Evolutionary conservation across 1,140 invertebrate species (phyloP).

Genomic region (Drosophila lacertosa): DNA sequence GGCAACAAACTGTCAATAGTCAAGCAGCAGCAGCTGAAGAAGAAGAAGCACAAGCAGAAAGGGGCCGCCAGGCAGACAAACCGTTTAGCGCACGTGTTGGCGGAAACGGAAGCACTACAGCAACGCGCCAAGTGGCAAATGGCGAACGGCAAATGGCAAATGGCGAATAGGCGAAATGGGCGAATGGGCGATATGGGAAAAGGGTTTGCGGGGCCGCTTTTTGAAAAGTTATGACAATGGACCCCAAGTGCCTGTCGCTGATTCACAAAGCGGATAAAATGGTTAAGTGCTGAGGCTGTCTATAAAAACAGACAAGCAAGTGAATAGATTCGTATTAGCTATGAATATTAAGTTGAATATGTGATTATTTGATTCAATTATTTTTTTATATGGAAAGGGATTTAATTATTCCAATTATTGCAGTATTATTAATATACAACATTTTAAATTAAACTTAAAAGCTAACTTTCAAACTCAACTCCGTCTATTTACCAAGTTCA

Average conservation of each 20-base stretch:
- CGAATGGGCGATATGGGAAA: slow-evolving; percentile 7
- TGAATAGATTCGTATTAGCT: not conserved
- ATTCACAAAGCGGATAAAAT: slow-evolving; percentile 12
- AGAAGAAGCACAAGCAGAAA: not conserved
- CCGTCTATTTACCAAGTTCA: too few species aligned
- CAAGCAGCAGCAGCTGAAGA: not conserved
- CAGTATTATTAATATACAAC: too few species aligned
- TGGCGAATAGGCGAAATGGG: not conserved
- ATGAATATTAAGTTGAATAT: slow-evolving; percentile 20
- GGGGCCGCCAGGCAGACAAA: slow-evolving; percentile 45
- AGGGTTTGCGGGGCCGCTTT: not conserved
- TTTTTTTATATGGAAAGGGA: too few species aligned
- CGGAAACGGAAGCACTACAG: slow-evolving; percentile 57
- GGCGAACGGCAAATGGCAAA: slow-evolving; percentile 25
- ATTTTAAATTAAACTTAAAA: too few species aligned
- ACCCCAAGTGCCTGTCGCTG: slow-evolving; percentile 12
- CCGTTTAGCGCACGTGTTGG: slow-evolving; percentile 72
- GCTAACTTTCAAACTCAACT: too few species aligned
- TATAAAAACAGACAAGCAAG: not conserved
- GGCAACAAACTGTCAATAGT: slow-evolving; percentile 36
- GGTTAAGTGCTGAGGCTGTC: slow-evolving; percentile 16
- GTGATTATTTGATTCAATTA: too few species aligned
- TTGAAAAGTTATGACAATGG: slow-evolving; percentile 32
- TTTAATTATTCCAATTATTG: too few species aligned
- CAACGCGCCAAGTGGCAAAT: slow-evolving; percentile 29